Evolutionary conservation across 2,113 vertebrate genomes (phyloP).

Genomic region (Elaphurus davidianus): DNA sequence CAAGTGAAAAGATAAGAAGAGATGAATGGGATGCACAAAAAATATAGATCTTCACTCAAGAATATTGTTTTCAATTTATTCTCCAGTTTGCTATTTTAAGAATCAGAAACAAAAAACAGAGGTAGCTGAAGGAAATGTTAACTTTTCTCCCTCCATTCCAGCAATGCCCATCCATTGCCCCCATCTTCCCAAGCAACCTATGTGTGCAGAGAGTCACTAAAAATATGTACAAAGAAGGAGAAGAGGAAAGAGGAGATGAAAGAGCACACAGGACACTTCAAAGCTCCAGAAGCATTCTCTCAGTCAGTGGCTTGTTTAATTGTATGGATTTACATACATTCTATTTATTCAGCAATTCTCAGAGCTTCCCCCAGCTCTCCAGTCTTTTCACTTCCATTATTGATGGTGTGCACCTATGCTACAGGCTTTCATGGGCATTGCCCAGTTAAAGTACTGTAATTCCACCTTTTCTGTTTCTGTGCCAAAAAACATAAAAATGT

Average conservation of each 20-base stretch:
- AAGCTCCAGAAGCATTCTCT: not conserved
- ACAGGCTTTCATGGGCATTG: not conserved
- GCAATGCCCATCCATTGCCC: not conserved
- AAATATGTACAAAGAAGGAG: not conserved
- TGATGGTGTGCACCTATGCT: not conserved
- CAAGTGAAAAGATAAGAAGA: not conserved
- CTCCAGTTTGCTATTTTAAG: not conserved
- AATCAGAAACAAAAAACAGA: not conserved
- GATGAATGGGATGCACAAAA: not conserved
- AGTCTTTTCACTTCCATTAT: not conserved
- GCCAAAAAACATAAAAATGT: not conserved
- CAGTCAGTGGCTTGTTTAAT: not conserved
- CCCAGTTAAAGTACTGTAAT: not conserved
- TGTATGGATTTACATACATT: not conserved
- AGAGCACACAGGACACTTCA: not conserved
- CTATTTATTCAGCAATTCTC: not conserved
- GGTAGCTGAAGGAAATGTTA: not conserved
- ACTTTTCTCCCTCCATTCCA: not conserved
- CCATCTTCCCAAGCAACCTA: not conserved
- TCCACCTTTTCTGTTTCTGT: not conserved
- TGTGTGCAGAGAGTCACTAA: not conserved
- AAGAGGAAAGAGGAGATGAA: not conserved
- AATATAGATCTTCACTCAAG: not conserved
- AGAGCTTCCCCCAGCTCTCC: too few relatives aligned
- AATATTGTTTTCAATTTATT: not conserved